Percentiles rank a stretch among this genome's conserved stretches.
Conservation (phyloP, 2,113 vertebrate species). For the Ammodytes marinus region DNA sequence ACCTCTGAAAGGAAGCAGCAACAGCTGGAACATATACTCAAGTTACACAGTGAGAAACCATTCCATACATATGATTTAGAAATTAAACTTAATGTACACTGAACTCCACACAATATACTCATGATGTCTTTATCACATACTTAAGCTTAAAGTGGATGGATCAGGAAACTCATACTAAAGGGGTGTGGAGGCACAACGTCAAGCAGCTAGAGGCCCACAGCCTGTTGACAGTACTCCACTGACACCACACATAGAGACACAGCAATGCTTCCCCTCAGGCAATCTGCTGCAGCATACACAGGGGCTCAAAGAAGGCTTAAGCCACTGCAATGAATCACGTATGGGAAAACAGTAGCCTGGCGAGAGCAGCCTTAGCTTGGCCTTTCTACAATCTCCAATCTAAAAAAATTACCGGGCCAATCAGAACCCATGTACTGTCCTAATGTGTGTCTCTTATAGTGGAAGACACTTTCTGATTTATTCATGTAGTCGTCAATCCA, state of each 20-base stretch:
- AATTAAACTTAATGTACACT: conserved; percentile 25
- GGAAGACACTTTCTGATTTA: too few relatives aligned
- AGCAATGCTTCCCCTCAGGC: conserved; percentile 42
- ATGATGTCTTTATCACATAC: conserved; percentile 28
- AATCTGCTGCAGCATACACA: conserved; percentile 71
- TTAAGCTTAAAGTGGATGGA: conserved; percentile 71
- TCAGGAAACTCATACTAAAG: conserved; percentile 58
- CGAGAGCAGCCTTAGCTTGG: neutral
- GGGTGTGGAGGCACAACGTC: conserved; percentile 70
- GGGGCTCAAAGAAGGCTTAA: conserved; percentile 66
- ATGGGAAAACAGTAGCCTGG: neutral
- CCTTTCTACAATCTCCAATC: neutral
- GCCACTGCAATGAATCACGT: conserved; percentile 75
- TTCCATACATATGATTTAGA: conserved; percentile 20
- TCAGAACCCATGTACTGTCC: too few relatives aligned
- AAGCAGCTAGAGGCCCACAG: conserved; percentile 34
- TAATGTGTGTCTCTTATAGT: too few relatives aligned
- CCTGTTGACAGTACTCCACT: conserved; percentile 66
- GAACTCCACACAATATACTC: conserved; percentile 10
- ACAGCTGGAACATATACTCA: conserved; percentile 5
- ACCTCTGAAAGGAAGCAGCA: conserved; percentile 76
- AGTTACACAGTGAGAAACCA: conserved; percentile 18
- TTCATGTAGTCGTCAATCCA: too few relatives aligned
- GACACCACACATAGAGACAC: conserved; percentile 60
- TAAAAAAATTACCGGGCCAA: too few relatives aligned